Conservation (phyloP, 2,797 vertebrate genomes). For the Esox masquinongy region DNA sequence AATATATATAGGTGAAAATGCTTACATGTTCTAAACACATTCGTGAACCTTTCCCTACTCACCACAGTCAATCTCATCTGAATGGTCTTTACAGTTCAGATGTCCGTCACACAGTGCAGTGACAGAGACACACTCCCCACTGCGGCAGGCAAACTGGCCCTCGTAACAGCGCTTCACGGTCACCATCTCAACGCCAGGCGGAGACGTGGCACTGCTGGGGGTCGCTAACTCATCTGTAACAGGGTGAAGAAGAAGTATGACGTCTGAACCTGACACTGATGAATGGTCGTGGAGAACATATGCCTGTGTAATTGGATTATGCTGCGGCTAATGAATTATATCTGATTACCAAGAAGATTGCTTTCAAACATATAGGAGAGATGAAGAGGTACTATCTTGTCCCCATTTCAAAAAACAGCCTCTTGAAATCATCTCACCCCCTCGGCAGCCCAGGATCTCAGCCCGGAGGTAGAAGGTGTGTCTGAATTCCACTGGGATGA, state of each 20-base stretch:
- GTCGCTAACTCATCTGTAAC: slow-evolving; percentile 70
- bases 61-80: slow-evolving; percentile 79
- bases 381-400: too few relatives aligned
- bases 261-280: neutral
- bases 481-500: slow-evolving; percentile 76
- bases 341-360: too few relatives aligned
- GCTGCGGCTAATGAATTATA: too few relatives aligned
- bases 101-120: slow-evolving; percentile 78
- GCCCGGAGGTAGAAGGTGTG: slow-evolving; percentile 78
- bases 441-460: slow-evolving; percentile 80
- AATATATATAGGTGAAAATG: neutral
- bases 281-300: neutral
- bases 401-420: neutral
- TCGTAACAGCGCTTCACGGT: slow-evolving; percentile 61
- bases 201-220: slow-evolving; percentile 45
- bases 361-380: too few relatives aligned
- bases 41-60: slow-evolving; percentile 18
- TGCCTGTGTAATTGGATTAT: too few relatives aligned
- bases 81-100: slow-evolving; percentile 78
- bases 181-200: slow-evolving; percentile 50
- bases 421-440: slow-evolving; percentile 55
- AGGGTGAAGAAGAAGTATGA: neutral
- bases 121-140: slow-evolving; percentile 69
- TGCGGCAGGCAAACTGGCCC: slow-evolving; percentile 67
- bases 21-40: neutral